A percentile compares a stretch with the other conserved stretches of the same genome.
Conservation (phyloP, 2,113 vertebrate genomes). For the Hemiscyllium ocellatum region DNA sequence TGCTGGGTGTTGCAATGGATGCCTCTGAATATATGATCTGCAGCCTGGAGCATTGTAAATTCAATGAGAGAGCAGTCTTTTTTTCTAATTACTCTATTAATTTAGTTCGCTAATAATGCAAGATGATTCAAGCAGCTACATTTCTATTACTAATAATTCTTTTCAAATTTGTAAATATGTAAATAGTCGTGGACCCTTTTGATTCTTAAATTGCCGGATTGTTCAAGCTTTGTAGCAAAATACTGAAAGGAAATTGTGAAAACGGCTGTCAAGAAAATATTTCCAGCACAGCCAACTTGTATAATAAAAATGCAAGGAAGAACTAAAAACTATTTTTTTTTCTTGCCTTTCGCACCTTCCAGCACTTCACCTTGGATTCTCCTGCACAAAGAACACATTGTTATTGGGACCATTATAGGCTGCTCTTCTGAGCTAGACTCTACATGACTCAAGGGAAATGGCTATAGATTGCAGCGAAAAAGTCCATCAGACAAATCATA, state of each 20-base stretch:
- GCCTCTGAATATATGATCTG: background rate
- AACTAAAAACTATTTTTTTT: conserved; percentile 68
- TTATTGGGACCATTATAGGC: conserved; percentile 83
- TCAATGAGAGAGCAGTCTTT: conserved; percentile 52
- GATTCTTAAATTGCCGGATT: background rate
- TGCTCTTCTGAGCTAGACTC: conserved; percentile 68
- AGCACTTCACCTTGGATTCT: conserved; percentile 81
- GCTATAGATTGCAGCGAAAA: conserved; percentile 78
- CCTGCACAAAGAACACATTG: conserved; percentile 91
- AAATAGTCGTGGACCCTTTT: background rate
- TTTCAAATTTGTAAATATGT: background rate
- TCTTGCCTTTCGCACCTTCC: conserved; percentile 64
- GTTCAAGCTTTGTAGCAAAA: background rate
- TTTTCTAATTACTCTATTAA: conserved; percentile 82
- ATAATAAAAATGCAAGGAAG: conserved; percentile 69
- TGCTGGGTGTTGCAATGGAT: background rate
- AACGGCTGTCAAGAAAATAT: conserved; percentile 75
- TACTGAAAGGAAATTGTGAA: conserved; percentile 13
- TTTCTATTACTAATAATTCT: background rate
- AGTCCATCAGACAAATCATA: conserved; percentile 84
- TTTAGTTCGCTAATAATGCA: conserved; percentile 55
- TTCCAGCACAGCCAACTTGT: conserved; percentile 68
- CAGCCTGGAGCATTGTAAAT: background rate
- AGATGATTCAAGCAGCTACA: conserved; percentile 55
- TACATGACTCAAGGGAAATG: conserved; percentile 76